Conservation (phyloP, 1,140 invertebrate genomes). For the Anastrepha obliqua region DNA sequence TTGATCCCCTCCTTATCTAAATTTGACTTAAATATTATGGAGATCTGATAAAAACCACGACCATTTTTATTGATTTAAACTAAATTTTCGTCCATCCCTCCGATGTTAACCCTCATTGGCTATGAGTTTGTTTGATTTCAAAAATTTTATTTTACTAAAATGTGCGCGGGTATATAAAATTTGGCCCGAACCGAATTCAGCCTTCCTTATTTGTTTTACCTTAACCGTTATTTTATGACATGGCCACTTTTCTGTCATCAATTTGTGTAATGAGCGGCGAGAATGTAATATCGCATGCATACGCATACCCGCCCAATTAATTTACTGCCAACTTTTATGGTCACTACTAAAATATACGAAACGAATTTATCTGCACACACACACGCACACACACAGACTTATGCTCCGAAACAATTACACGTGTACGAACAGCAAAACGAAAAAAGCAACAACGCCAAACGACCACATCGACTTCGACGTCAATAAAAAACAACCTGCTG, state of each 20-base stretch:
- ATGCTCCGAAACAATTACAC: not conserved
- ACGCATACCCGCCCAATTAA: conserved; percentile 51
- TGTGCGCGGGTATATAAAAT: too few species aligned
- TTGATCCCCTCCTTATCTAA: too few species aligned
- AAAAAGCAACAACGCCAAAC: not conserved
- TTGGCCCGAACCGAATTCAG: too few species aligned
- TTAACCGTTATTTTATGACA: conserved; percentile 28
- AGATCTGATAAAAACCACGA: too few species aligned
- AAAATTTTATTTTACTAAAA: too few species aligned
- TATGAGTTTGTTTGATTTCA: too few species aligned
- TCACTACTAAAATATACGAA: conserved; percentile 23
- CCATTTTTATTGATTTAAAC: too few species aligned
- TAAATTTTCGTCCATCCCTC: too few species aligned
- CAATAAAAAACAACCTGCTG: conserved; percentile 43
- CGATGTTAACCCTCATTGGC: too few species aligned
- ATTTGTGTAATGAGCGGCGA: conserved; percentile 49
- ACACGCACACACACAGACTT: not conserved
- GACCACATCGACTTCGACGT: not conserved
- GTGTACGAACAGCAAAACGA: not conserved
- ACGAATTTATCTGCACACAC: conserved; percentile 27
- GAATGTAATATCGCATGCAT: conserved; percentile 48
- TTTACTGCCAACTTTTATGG: conserved; percentile 52
- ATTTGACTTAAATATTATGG: too few species aligned
- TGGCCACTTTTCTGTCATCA: conserved; percentile 51
- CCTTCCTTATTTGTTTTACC: not conserved